Evolutionary conservation across 2,113 vertebrate genomes (phyloP).

Genomic region (Prionailurus viverrinus): DNA sequence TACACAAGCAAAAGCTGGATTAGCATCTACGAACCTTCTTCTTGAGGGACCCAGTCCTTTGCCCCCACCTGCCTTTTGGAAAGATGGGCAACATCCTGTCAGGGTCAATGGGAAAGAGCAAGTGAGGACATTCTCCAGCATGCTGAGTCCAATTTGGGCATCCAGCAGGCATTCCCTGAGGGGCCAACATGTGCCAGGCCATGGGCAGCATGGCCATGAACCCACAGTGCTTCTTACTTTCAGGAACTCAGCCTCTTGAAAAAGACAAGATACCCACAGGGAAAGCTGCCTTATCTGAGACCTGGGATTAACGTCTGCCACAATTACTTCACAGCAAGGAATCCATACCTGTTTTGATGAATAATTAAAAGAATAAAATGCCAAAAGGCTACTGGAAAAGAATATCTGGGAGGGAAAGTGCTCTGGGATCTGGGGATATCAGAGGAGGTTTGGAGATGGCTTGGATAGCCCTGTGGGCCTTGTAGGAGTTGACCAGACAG

Average conservation of each 20-base stretch:
- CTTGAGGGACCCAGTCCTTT: neutral
- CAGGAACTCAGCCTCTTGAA: slow-evolving; percentile 32
- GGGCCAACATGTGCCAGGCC: neutral
- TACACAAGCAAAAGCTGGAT: neutral
- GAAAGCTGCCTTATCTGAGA: slow-evolving; percentile 42
- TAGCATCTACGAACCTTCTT: neutral
- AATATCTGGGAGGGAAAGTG: neutral
- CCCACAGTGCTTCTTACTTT: neutral
- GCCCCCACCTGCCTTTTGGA: neutral
- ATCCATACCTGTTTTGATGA: slow-evolving; percentile 65
- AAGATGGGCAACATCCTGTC: neutral
- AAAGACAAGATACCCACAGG: slow-evolving; percentile 39
- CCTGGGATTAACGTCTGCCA: neutral
- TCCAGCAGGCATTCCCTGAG: neutral
- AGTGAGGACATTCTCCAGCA: neutral
- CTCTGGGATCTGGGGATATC: neutral
- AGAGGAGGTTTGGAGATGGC: neutral
- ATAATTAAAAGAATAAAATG: slow-evolving; percentile 72
- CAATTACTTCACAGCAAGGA: slow-evolving; percentile 53
- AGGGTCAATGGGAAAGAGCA: neutral
- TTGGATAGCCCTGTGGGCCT: neutral
- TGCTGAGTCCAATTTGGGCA: neutral
- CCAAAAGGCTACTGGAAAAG: slow-evolving; percentile 47
- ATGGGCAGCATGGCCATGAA: neutral
- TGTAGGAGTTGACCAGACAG: neutral